A percentile compares a stretch with the other conserved stretches of the same genome.
phyloP scores from a whole-genome alignment of 2,113 vertebrate genomes.

The Stigmatopora nigra region DNA sequence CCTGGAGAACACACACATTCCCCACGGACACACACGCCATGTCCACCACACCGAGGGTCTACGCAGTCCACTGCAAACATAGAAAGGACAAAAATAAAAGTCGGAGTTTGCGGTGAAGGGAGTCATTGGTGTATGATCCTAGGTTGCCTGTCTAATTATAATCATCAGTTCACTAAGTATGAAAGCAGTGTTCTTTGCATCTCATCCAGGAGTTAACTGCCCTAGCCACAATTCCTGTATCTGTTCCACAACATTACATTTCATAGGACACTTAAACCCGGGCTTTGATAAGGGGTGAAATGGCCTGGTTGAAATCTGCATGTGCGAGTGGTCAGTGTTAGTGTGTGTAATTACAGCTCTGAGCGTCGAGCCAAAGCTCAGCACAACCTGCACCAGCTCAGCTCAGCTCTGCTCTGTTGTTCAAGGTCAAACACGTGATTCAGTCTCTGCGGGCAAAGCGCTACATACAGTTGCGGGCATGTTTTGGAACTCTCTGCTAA shows the following conservation, averaged over 20 bases:
- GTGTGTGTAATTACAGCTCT: slow-evolving; percentile 66
- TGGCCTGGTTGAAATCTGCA: slow-evolving; percentile 34
- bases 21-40: slow-evolving; percentile 86
- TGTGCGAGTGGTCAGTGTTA: slow-evolving; percentile 26
- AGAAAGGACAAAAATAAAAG: slow-evolving; percentile 6
- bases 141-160: slow-evolving; percentile 54
- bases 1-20: slow-evolving; percentile 88
- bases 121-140: neutral
- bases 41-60: slow-evolving; percentile 85
- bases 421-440: slow-evolving; percentile 65
- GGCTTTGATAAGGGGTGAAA: slow-evolving; percentile 63
- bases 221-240: slow-evolving; percentile 64
- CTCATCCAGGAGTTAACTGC: slow-evolving; percentile 69
- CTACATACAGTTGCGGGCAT: slow-evolving; percentile 13
- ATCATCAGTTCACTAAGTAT: slow-evolving; percentile 65
- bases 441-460: slow-evolving; percentile 20
- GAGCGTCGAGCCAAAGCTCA: slow-evolving; percentile 52
- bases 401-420: slow-evolving; percentile 38
- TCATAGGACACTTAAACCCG: slow-evolving; percentile 67
- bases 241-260: slow-evolving; percentile 70
- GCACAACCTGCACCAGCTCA: slow-evolving; percentile 42
- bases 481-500: slow-evolving; percentile 22
- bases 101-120: neutral
- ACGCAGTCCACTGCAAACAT: slow-evolving; percentile 82
- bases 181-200: slow-evolving; percentile 72